Percentiles rank a stretch among this genome's conserved stretches.
phyloP scores from a whole-genome alignment of 37 sponge, comb jelly and placozoan genomes.

The Oscarella lobularis region DNA sequence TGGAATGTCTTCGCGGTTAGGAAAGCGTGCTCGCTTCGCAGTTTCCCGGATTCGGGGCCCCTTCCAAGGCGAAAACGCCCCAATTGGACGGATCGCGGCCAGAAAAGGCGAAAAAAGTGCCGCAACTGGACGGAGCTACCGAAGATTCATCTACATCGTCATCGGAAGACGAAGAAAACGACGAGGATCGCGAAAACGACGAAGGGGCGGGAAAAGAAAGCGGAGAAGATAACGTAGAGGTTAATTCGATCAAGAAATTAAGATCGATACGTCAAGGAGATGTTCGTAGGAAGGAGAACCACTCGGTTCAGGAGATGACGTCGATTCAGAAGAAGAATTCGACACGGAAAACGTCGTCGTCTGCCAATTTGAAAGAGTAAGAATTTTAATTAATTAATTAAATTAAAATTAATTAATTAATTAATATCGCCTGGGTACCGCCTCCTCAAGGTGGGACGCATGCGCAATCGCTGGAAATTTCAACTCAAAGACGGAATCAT shows the following conservation, averaged over 20 bases:
- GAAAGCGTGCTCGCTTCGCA: no score
- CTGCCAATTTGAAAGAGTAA: conserved; percentile 93
- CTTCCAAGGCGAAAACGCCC: background rate
- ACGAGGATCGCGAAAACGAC: conserved; percentile 30
- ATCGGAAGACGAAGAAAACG: conserved; percentile 59
- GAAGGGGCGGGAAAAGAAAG: conserved; percentile 16
- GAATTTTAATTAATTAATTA: background rate
- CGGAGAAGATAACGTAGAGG: background rate
- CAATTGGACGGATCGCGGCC: background rate
- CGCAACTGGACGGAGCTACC: conserved; percentile 34
- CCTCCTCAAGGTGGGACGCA: conserved; percentile 19
- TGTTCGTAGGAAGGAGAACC: conserved; percentile 30
- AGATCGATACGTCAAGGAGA: background rate
- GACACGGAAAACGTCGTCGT: conserved; percentile 84
- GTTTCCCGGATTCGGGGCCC: no score
- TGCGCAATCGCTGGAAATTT: conserved; percentile 81
- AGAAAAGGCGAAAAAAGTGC: background rate
- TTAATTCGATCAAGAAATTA: background rate
- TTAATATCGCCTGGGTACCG: background rate
- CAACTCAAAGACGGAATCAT: conserved; percentile 92
- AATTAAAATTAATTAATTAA: background rate
- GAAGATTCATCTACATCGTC: conserved; percentile 13
- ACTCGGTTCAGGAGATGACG: conserved; percentile 41
- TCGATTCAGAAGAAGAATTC: conserved; percentile 30
- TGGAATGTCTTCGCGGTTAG: no score